phyloP scores from a whole-genome alignment of 2,797 vertebrate genomes.

The Apogon talboti region DNA sequence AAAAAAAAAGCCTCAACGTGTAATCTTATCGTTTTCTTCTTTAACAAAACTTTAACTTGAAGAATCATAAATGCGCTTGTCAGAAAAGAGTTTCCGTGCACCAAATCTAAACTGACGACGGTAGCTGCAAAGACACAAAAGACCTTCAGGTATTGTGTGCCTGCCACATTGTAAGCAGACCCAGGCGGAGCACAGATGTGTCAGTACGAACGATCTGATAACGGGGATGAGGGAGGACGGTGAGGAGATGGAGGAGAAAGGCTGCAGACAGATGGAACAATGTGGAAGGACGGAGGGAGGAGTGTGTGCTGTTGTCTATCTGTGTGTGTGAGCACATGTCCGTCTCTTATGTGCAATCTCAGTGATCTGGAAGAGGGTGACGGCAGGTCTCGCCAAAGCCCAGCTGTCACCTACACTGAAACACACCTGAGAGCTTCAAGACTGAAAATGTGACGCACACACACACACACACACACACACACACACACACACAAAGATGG shows the following conservation, averaged over 20 bases:
- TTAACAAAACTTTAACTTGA: no score
- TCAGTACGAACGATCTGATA: conserved; percentile 54
- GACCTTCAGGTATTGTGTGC: conserved; percentile 27
- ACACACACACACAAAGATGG: background rate
- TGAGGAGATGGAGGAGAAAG: conserved; percentile 35
- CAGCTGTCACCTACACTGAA: conserved; percentile 49
- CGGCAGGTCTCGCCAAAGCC: conserved; percentile 45
- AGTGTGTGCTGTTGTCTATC: conserved; percentile 22
- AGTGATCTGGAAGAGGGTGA: conserved; percentile 39
- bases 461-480: background rate
- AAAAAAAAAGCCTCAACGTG: no score
- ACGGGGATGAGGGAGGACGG: conserved; percentile 35
- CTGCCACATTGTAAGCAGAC: conserved; percentile 21
- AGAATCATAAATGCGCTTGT: background rate
- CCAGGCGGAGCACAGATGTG: conserved; percentile 43
- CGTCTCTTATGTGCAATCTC: conserved; percentile 34
- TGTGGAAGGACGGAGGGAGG: conserved; percentile 23
- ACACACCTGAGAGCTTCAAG: conserved; percentile 30
- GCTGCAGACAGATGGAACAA: conserved; percentile 49
- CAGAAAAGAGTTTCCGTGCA: conserved; percentile 1
- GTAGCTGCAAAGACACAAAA: conserved; percentile 1
- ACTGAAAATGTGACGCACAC: conserved; percentile 22
- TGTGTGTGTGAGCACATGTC: conserved; percentile 8
- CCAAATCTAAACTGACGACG: conserved; percentile 2
- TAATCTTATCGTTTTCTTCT: no score